Conservation (phyloP, 2,113 vertebrate species). For the Odontesthes bonariensis region DNA sequence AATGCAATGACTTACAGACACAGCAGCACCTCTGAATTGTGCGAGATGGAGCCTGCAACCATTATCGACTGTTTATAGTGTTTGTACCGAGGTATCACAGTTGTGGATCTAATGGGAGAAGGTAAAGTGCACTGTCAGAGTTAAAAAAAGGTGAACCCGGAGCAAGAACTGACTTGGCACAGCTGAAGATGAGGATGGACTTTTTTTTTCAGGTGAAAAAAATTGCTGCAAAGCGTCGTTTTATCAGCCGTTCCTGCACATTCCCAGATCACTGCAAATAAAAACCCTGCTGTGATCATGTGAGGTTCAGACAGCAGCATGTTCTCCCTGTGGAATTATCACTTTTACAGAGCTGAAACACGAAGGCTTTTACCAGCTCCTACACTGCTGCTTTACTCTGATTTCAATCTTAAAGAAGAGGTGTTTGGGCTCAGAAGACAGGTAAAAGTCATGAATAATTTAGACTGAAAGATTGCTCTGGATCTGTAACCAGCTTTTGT, state of each 20-base stretch:
- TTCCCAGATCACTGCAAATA: slow-evolving; percentile 1
- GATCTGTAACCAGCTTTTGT: slow-evolving; percentile 28
- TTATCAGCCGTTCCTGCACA: neutral
- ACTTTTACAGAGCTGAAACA: neutral
- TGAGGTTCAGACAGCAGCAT: neutral
- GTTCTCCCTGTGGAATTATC: neutral
- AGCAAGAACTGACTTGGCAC: slow-evolving; percentile 28
- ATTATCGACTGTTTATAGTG: slow-evolving; percentile 26
- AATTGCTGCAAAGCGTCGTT: neutral
- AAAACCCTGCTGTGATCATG: neutral
- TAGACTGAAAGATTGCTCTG: slow-evolving; percentile 22
- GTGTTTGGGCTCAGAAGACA: no score
- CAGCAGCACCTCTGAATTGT: slow-evolving; percentile 35
- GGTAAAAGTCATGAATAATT: no score
- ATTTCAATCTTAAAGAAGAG: neutral
- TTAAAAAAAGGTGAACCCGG: slow-evolving; percentile 20
- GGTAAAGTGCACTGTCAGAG: slow-evolving; percentile 15
- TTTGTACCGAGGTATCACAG: slow-evolving; percentile 29
- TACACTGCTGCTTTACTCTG: neutral
- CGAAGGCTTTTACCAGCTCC: neutral
- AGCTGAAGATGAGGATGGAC: slow-evolving; percentile 5
- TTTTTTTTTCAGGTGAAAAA: slow-evolving; percentile 1
- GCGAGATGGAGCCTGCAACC: slow-evolving; percentile 18
- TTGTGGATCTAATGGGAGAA: slow-evolving; percentile 20
- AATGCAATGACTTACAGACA: slow-evolving; percentile 13